Evolutionary conservation across 2,113 vertebrate genomes (phyloP).

Genomic region (Mobula hypostoma): DNA sequence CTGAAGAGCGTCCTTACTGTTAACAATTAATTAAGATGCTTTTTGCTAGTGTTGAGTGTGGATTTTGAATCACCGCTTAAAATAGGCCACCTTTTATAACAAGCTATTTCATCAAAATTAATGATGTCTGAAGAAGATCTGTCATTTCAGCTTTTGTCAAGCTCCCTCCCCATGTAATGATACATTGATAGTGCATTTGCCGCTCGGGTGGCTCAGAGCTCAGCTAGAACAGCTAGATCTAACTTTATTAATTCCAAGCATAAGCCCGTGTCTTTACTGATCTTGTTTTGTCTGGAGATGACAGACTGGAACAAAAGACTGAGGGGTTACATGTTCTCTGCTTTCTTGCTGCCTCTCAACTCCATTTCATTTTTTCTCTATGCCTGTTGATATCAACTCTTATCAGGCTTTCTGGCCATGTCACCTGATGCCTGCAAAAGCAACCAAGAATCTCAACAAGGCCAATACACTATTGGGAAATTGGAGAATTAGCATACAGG

Average conservation of each 20-base stretch:
- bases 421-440: neutral
- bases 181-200: neutral
- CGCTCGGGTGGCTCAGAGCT: neutral
- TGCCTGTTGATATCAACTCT: no score
- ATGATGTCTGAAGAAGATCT: neutral
- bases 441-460: neutral
- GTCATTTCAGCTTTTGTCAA: constrained; percentile 9
- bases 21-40: constrained; percentile 31
- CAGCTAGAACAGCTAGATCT: no score
- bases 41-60: neutral
- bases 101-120: neutral
- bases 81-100: constrained; percentile 13
- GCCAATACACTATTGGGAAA: neutral
- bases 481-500: neutral
- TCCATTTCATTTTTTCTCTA: neutral
- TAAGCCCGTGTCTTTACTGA: neutral
- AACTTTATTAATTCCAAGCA: neutral
- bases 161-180: neutral
- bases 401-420: neutral
- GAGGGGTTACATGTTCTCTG: neutral
- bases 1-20: neutral
- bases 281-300: neutral
- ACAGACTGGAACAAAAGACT: neutral
- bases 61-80: neutral
- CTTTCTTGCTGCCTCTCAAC: neutral